phyloP scores from a whole-genome alignment of 2,888 invertebrate genomes.

The Lumbricus terrestris region DNA sequence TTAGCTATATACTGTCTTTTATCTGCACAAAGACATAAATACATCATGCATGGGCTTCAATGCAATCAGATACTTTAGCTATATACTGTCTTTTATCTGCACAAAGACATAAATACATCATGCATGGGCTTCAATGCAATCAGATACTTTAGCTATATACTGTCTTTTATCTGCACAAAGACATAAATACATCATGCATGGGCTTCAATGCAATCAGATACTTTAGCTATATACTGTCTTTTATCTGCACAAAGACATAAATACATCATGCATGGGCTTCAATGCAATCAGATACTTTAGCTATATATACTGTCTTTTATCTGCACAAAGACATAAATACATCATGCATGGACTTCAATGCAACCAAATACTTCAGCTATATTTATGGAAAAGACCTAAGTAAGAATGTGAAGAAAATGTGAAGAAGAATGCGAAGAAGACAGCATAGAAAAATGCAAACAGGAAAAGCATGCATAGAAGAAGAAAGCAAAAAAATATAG shows the following conservation, averaged over 20 bases:
- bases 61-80: too few relatives aligned
- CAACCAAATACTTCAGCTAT: not conserved
- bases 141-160: too few relatives aligned
- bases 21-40: too few relatives aligned
- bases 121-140: not conserved
- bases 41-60: not conserved
- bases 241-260: too few relatives aligned
- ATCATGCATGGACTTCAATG: not conserved
- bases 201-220: not conserved
- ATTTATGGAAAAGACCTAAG: not conserved
- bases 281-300: too few relatives aligned
- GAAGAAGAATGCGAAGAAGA: not conserved
- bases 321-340: not conserved
- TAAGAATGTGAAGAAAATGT: not conserved
- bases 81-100: too few relatives aligned
- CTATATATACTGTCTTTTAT: too few relatives aligned
- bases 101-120: not conserved
- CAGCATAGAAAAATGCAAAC: not conserved
- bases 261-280: not conserved
- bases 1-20: too few relatives aligned
- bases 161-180: not conserved
- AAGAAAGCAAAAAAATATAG: too few relatives aligned
- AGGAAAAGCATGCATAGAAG: too few relatives aligned
- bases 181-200: too few relatives aligned
- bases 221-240: too few relatives aligned